Base-by-base conservation (phyloP, 2,888 invertebrate species). In the Vesta saturnalis region DNA sequence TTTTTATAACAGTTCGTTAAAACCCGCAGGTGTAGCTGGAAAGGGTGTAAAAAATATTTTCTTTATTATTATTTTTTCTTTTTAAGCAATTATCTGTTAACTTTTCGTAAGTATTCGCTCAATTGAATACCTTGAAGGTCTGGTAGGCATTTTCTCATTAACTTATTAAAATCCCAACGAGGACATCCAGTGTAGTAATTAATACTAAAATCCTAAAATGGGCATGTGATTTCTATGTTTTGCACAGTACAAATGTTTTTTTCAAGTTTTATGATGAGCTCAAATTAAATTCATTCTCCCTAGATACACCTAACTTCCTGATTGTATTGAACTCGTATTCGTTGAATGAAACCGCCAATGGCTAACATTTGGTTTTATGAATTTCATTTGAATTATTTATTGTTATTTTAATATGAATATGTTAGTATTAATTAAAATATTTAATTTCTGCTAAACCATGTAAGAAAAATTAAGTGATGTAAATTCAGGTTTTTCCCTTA, bases 81-180 rank as follows among this genome's bases (percentile, higher is more conserved):
- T 19, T 35, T 23, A 16, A 21, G 43, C 10, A n/a, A 14, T 6
- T 60, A 60, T 49, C 60, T 60, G 60, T 60, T 49, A 60, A 49
- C n/a, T 23, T 54, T 54, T 15, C 21, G 23, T 15, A 23, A 21
- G 43, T 52, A 16, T 47, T 52, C 21, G 18, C 39, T 43, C 56
- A 58, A 58, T 67, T 49, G 62, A 63, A 58, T 55, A 59, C 16
- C 46, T 54, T 58, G 69, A 69, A 69, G 69, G 69, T 69, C 68
- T 64, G 22, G 60, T 60, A 64, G 63, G 64, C 60, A 68, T 69
- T 69, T 59, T 67, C 64, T 58, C 49, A 49, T 60, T 69, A 61
- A 43, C 60, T 19, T 60, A 22, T 64, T 56, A 55, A 19, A 19
- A 60, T 19, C 16, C 47, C 21, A 47, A 46, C 69, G 64, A 69